Evolutionary conservation across 2,113 vertebrate species (phyloP).

Genomic region (Abramis brama): DNA sequence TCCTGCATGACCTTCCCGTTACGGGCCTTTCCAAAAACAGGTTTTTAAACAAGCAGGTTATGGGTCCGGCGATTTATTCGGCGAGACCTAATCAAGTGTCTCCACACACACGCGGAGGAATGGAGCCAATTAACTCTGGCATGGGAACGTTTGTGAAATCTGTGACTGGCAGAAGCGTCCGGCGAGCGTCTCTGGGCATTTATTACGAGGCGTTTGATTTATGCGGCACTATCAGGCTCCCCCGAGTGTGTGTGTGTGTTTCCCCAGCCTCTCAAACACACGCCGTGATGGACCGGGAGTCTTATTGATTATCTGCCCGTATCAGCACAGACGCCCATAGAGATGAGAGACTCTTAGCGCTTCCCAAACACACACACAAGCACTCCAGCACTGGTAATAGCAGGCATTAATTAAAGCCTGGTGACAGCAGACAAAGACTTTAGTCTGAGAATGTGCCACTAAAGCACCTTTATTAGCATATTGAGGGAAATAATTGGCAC

Average conservation of each 20-base stretch:
- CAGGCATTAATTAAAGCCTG: constrained; percentile 46
- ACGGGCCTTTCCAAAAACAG: not conserved
- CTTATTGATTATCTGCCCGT: constrained; percentile 59
- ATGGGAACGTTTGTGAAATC: constrained; percentile 47
- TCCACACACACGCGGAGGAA: constrained; percentile 35
- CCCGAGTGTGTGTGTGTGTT: not conserved
- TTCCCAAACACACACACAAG: constrained; percentile 41
- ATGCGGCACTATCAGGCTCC: constrained; percentile 21
- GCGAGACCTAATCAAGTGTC: constrained; percentile 46
- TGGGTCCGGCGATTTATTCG: constrained; percentile 36
- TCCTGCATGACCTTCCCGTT: not conserved
- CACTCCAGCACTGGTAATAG: constrained; percentile 29
- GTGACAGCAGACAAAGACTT: not conserved
- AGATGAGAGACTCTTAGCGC: constrained; percentile 43
- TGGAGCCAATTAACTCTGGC: constrained; percentile 66
- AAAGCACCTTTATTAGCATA: constrained; percentile 45
- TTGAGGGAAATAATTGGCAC: constrained; percentile 45
- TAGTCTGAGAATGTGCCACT: not conserved
- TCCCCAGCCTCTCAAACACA: not conserved
- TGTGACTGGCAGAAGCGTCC: constrained; percentile 23
- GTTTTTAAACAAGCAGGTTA: constrained; percentile 15
- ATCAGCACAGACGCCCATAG: constrained; percentile 35
- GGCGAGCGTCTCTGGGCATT: constrained; percentile 49
- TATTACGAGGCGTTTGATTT: constrained; percentile 60
- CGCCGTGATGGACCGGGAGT: constrained; percentile 26